Evolutionary conservation across 2,888 invertebrate genomes (phyloP), one percentile per base, ranked within the genome.

Genomic region (Pocota personata): DNA sequence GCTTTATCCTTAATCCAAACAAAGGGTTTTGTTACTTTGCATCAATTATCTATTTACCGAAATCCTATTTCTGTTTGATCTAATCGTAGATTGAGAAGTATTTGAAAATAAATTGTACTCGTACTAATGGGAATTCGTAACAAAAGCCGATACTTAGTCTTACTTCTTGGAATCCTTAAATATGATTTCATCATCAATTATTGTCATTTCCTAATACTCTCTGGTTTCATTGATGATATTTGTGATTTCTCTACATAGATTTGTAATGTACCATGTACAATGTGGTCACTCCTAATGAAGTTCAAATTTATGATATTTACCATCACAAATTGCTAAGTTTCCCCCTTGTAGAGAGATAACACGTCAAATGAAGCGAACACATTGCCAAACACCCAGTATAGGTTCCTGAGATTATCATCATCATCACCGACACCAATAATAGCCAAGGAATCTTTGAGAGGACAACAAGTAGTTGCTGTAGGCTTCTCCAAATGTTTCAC

Each of bases 401-500:
- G n/a, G 19, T 5, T 62, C n/a, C 21, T 30, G 0, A 50, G 19
- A 73, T 52, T 62, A 62, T 62, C 50, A 62, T 37, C 12, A 73
- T 30, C 30, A 60, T 43, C 19, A 19, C 7, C 12, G 6, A 5
- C 27, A n/a, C n/a, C n/a, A n/a, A n/a, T n/a, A n/a, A n/a, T n/a
- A 8, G 14, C 12, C 30, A 50, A 66, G 10, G 16, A 57, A 19
- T 32, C 12, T 21, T 58, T 35, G 2, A 40, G 35, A 37, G 16
- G 16, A 60, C 50, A 64, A 64, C 64, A 75, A 64, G 52, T 40
- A 21, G 52, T 35, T 55, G 40, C 19, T 24, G 4, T 8, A 14
- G 55, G 55, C 55, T n/a, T 32, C 19, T 48, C 12, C 1, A 71
- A 43, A 57, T 71, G 57, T 71, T 71, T 57, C 57, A 57, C 55